Conservation (phyloP, 2,113 vertebrate genomes). For the Lepisosteus osseus region DNA sequence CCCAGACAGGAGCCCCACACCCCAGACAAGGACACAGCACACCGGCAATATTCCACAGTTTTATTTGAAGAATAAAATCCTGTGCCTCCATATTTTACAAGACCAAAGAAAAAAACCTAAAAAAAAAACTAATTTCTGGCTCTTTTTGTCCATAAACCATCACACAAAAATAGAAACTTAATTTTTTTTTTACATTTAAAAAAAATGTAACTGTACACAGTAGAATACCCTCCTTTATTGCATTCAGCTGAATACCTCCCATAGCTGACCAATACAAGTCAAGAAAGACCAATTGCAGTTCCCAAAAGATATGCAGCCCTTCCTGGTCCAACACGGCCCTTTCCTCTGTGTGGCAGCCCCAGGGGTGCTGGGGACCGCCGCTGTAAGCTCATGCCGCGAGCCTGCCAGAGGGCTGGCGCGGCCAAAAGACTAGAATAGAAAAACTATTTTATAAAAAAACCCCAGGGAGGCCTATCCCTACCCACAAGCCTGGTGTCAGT, state of each 20-base stretch:
- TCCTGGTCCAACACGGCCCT: not conserved
- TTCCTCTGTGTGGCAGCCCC: no score
- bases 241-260: slow-evolving; percentile 58
- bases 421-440: no score
- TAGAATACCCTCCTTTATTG: slow-evolving; percentile 65
- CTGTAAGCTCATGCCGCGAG: no score
- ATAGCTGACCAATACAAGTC: slow-evolving; percentile 56
- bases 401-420: no score
- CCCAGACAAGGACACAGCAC: no score
- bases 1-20: no score
- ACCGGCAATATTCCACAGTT: slow-evolving; percentile 40
- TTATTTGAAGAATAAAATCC: slow-evolving; percentile 71
- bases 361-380: no score
- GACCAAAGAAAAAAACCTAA: slow-evolving; percentile 39
- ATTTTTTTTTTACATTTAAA: slow-evolving; percentile 49
- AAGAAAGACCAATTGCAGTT: slow-evolving; percentile 53
- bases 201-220: slow-evolving; percentile 72
- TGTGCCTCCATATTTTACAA: slow-evolving; percentile 36
- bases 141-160: slow-evolving; percentile 56
- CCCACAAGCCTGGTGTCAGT: no score
- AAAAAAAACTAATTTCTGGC: slow-evolving; percentile 57
- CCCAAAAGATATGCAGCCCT: slow-evolving; percentile 57
- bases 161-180: slow-evolving; percentile 66
- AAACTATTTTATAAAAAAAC: no score
- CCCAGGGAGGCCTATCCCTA: no score